phyloP scores from a whole-genome alignment of 2,888 invertebrate species.

The Heteromyza rotundicornis region DNA sequence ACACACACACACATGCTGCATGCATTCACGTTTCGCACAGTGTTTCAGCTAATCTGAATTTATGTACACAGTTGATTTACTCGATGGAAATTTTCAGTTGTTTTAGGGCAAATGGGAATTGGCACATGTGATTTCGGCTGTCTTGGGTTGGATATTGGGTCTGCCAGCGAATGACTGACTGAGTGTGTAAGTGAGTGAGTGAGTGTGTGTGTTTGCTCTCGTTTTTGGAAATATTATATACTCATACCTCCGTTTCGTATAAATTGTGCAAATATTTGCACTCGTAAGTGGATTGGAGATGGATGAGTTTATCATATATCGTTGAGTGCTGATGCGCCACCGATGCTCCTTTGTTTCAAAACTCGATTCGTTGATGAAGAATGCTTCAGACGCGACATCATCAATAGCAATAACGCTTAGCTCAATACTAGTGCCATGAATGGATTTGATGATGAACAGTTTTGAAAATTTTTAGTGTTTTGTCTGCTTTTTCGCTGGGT shows the following conservation, averaged over 20 bases:
- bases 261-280: slow-evolving; percentile 59
- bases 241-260: slow-evolving; percentile 54
- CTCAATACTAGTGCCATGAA: not conserved
- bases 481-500: slow-evolving; percentile 11
- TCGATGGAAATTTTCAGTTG: slow-evolving; percentile 27
- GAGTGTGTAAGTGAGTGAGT: slow-evolving; percentile 17
- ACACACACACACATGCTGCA: slow-evolving; percentile 14
- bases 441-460: not conserved
- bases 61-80: slow-evolving; percentile 55
- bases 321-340: not conserved
- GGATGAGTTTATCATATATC: slow-evolving; percentile 56
- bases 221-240: slow-evolving; percentile 58
- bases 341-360: slow-evolving; percentile 2
- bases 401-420: no score
- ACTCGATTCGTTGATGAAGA: not conserved
- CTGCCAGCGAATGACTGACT: slow-evolving; percentile 19
- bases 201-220: slow-evolving; percentile 45
- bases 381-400: not conserved
- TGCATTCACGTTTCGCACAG: slow-evolving; percentile 20
- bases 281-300: slow-evolving; percentile 61
- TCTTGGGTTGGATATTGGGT: slow-evolving; percentile 18
- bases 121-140: slow-evolving; percentile 41
- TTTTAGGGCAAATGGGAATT: slow-evolving; percentile 33
- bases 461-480: slow-evolving; percentile 14
- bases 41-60: slow-evolving; percentile 43